A percentile compares a stretch with the other conserved stretches of the same genome.
Evolutionary conservation across 2,888 invertebrate species (phyloP).

Genomic region (Kryphioiulus occultus): DNA sequence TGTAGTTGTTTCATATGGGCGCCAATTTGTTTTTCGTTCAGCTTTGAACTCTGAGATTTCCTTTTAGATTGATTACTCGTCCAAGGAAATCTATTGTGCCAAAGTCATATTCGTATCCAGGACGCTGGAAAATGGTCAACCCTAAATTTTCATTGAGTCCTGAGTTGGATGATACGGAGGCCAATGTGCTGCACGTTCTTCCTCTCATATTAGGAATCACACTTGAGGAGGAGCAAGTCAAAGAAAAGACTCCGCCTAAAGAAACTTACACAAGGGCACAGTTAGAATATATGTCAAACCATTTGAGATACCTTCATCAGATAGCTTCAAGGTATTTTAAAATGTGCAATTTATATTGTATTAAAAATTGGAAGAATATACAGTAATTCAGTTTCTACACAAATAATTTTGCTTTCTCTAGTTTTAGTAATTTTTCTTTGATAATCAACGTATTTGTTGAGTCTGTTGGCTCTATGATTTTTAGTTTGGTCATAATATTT

Average conservation of each 20-base stretch:
- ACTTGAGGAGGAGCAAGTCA: background rate
- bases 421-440: no score
- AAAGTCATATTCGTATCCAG: background rate
- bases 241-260: no score
- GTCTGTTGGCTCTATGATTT: no score
- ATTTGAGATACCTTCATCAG: no score
- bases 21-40: background rate
- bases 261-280: no score
- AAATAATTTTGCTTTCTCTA: no score
- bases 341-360: no score
- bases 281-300: no score
- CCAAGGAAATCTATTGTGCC: background rate
- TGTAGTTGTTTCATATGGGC: background rate
- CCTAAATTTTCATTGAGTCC: background rate
- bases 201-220: slow-evolving; percentile 43
- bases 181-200: slow-evolving; percentile 16
- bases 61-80: background rate
- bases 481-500: background rate
- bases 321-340: no score
- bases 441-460: no score
- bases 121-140: slow-evolving; percentile 40
- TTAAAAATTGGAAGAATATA: no score
- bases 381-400: no score
- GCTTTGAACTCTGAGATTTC: background rate
- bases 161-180: background rate